These are phyloP conservation scores for Sebastes diaconus DNA, from an alignment of 2,797 vertebrate genomes.

Conservation along the genomic window DNA sequence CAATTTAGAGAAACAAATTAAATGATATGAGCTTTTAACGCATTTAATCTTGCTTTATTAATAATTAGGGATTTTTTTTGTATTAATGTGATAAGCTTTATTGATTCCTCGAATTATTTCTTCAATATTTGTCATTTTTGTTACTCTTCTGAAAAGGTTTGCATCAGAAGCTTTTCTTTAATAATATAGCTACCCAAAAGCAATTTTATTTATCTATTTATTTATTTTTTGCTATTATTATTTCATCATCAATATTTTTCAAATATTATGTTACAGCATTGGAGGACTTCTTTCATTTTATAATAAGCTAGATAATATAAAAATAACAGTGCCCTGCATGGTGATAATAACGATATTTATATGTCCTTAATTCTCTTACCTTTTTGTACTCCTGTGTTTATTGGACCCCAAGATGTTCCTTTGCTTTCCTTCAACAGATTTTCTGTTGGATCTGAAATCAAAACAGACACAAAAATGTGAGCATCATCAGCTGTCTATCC, in stretches of 20 bases:
- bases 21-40: not conserved
- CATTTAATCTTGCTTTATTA: not conserved
- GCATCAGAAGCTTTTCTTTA: not conserved
- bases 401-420: conserved; percentile 90
- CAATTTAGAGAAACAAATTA: not conserved
- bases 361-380: conserved; percentile 81
- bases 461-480: conserved; percentile 40
- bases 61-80: fast-evolving
- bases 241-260: not conserved
- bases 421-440: conserved; percentile 95
- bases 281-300: not conserved
- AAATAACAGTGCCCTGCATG: not conserved
- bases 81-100: not conserved
- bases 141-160: too few species aligned
- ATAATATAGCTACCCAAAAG: not conserved
- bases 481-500: not conserved
- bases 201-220: not conserved
- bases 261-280: not conserved
- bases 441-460: conserved; percentile 91
- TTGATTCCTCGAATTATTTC: not conserved
- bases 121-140: not conserved
- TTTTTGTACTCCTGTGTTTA: conserved; percentile 95
- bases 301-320: not conserved
- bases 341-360: not conserved
- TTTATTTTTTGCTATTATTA: not conserved